Base-by-base conservation (phyloP, 2,797 vertebrate species). In the Xyrichtys novacula region DNA sequence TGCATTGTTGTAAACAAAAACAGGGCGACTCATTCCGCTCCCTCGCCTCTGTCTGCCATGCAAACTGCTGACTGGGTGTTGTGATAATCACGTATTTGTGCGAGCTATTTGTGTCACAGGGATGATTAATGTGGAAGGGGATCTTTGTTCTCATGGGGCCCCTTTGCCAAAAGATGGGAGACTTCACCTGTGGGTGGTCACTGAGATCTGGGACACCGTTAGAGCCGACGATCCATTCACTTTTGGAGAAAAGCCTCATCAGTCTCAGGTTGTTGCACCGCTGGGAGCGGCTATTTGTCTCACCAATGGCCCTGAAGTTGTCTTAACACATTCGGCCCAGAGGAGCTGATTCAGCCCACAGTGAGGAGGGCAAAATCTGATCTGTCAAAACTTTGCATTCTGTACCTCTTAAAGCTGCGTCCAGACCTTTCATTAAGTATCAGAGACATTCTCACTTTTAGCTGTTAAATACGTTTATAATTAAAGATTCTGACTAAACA, bases 181-280 rank as follows among this genome's bases (percentile, higher is more conserved):
- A 71, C 75, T 72, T 90, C 74, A 90, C 87, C 85, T 88, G 88
- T 89, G 85, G 89, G 87, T 88, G 91, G 88, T 85, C 85, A 34
- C 66, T 67, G 70, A 85, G 86, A 88, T 85, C 78, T 85, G 75
- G 85, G 86, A 85, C 82, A 36, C 78, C 65, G 83, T 87, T 83
- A 80, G 69, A 76, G 81, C 34, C 14, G 36, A 71, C 60, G 80
- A 85, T 85, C 82, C 52, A 57, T 85, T 89, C 89, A 82, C 82
- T 79, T 89, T 85, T 80, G 39, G 78, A 85, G 78, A 81, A 85
- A 83, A 64, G 76, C 67, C 81, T 87, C 88, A 88, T 91, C 84
- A 66, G 76, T 92, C 88, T 88, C 36, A 49, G 34, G 81, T 81
- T 81, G 83, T 76, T 80, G 80, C 74, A 67, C 88, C 66, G 34